Conservation (phyloP, 2,888 invertebrate species). For the Stegophylla sp. region DNA sequence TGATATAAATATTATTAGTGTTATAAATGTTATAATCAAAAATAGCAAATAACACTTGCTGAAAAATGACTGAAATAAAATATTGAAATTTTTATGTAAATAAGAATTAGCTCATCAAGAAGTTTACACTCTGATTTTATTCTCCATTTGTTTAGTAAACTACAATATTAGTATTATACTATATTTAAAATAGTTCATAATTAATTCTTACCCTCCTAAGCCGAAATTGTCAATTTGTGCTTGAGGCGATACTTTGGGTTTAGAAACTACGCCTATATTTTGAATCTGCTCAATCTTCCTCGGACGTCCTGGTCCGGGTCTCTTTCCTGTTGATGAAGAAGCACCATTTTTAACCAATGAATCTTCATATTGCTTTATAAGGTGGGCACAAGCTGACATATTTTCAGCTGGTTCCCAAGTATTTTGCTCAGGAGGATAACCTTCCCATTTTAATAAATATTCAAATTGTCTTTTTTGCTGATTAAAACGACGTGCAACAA, state of each 20-base stretch:
- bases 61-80: too few relatives aligned
- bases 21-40: too few relatives aligned
- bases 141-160: too few relatives aligned
- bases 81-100: too few relatives aligned
- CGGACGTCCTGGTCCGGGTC: constrained; percentile 43
- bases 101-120: too few relatives aligned
- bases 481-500: constrained; percentile 83
- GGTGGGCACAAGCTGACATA: constrained; percentile 77
- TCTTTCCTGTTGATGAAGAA: constrained; percentile 13
- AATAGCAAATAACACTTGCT: too few relatives aligned
- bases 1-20: too few relatives aligned
- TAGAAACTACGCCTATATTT: constrained; percentile 32
- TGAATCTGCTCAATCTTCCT: constrained; percentile 53
- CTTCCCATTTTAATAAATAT: constrained; percentile 86
- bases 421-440: constrained; percentile 78
- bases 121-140: too few relatives aligned
- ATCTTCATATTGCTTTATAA: constrained; percentile 78
- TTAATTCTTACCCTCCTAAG: constrained; percentile 31
- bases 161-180: too few relatives aligned
- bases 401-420: constrained; percentile 85
- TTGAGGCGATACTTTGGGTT: constrained; percentile 44
- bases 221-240: constrained; percentile 35
- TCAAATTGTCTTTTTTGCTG: constrained; percentile 77
- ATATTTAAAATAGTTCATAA: neutral
- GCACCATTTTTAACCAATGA: constrained; percentile 41